Conservation (phyloP, 2,888 invertebrate genomes). For the Lochmaea crataegi region DNA sequence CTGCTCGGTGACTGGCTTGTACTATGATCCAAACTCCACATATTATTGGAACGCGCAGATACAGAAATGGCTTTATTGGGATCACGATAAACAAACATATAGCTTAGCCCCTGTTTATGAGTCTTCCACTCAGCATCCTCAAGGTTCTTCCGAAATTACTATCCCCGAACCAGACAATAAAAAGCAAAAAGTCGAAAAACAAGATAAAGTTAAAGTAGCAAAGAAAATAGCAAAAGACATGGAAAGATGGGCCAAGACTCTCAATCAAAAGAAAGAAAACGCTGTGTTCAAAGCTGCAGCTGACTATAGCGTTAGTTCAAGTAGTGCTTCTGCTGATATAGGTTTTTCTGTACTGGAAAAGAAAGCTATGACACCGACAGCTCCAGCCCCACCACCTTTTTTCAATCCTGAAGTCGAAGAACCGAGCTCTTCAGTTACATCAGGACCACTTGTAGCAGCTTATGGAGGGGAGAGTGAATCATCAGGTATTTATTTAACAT, state of each 20-base stretch:
- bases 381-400: constrained; percentile 41
- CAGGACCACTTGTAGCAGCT: constrained; percentile 75
- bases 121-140: constrained; percentile 45
- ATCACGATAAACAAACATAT: constrained; percentile 77
- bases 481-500: constrained; percentile 51
- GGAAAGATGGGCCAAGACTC: constrained; percentile 95
- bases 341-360: constrained; percentile 93
- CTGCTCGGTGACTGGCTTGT: constrained; percentile 91
- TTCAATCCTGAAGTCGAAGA: constrained; percentile 47
- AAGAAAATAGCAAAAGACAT: constrained; percentile 97
- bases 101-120: constrained; percentile 66
- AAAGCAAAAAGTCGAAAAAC: constrained; percentile 80
- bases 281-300: constrained; percentile 57
- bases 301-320: constrained; percentile 49
- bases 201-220: constrained; percentile 96
- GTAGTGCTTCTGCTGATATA: constrained; percentile 87
- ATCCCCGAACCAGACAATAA: constrained; percentile 67
- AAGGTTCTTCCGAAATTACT: constrained; percentile 4
- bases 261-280: constrained; percentile 94
- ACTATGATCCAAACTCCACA: constrained; percentile 95
- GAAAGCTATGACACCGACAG: constrained; percentile 59
- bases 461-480: constrained; percentile 82
- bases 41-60: constrained; percentile 96
- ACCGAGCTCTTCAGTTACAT: constrained; percentile 22
- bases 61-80: constrained; percentile 96